Evolutionary conservation across 2,797 vertebrate genomes (phyloP).

Genomic region (Dicrostonyx torquatus): DNA sequence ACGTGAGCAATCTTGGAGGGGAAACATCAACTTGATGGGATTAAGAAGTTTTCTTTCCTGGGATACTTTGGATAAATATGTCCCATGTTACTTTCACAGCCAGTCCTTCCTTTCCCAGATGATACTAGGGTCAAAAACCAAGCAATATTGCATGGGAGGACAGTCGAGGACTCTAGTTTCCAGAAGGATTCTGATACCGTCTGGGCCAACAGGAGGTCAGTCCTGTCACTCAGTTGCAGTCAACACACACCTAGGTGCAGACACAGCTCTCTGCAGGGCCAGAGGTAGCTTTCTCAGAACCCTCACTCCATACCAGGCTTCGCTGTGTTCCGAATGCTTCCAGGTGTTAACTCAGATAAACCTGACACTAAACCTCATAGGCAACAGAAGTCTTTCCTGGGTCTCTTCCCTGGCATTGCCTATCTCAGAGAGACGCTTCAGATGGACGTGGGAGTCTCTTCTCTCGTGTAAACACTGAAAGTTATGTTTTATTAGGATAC

Average conservation of each 20-base stretch:
- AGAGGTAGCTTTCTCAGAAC: neutral
- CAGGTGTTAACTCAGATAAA: neutral
- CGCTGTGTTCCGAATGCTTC: neutral
- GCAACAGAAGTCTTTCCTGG: neutral
- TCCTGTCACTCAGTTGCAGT: neutral
- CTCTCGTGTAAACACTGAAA: neutral
- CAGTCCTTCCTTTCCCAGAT: neutral
- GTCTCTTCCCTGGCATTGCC: neutral
- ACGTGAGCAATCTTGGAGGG: neutral
- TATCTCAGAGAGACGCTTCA: neutral
- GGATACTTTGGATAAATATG: constrained; percentile 44
- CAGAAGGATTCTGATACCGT: neutral
- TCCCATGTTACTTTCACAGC: neutral
- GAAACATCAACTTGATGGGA: constrained; percentile 34
- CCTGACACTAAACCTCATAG: rapidly evolving
- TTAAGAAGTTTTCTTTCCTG: constrained; percentile 70
- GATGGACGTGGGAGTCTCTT: neutral
- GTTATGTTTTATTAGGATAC: neutral
- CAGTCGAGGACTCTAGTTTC: neutral
- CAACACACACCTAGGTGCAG: rapidly evolving
- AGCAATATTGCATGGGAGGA: too few relatives aligned
- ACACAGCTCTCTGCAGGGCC: neutral
- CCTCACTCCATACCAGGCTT: neutral
- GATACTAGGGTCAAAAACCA: neutral
- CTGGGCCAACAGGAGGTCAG: neutral